Evolutionary conservation across 2,888 invertebrate species (phyloP).

Genomic region (Rhyacophila evoluta): DNA sequence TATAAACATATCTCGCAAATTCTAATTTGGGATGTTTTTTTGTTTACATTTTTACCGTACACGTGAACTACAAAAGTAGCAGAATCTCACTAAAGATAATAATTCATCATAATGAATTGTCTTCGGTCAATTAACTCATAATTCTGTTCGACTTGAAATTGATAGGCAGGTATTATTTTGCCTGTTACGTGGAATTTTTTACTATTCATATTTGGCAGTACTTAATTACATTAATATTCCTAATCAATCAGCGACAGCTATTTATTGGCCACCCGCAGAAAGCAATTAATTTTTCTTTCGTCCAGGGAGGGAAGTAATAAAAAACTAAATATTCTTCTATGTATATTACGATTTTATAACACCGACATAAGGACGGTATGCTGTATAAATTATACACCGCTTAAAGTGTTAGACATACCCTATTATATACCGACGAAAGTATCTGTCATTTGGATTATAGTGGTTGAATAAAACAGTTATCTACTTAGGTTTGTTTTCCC

Average conservation of each 20-base stretch:
- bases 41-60: neutral
- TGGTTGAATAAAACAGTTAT: too few species aligned
- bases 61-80: neutral
- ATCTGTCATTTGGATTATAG: too few species aligned
- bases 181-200: neutral
- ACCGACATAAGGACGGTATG: too few species aligned
- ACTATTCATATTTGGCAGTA: neutral
- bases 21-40: neutral
- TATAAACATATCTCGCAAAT: neutral
- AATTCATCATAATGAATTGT: neutral
- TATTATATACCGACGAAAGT: too few species aligned
- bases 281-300: too few species aligned
- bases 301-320: too few species aligned
- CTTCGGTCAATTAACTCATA: constrained; percentile 5
- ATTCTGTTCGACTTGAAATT: neutral
- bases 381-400: too few species aligned
- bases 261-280: too few species aligned
- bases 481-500: too few species aligned
- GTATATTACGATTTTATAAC: too few species aligned
- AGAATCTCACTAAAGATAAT: neutral
- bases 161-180: neutral
- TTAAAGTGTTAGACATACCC: too few species aligned
- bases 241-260: neutral
- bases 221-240: neutral
- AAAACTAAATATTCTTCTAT: too few species aligned